A percentile compares a stretch with the other conserved stretches of the same genome.
Conservation (phyloP, 2,113 vertebrate species). For the human region GRCh38 chr2:52733501-52734000, state of each 20-base stretch:
- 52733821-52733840: background rate
- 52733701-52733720: background rate
- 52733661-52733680: background rate
- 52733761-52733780: background rate
- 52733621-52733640: background rate
- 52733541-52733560: background rate
- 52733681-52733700: background rate
- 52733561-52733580: background rate
- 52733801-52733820: background rate
- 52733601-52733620: conserved; percentile 5
- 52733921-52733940: background rate
- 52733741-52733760: background rate
- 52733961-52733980: background rate
- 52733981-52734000: background rate
- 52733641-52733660: background rate
- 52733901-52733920: background rate
- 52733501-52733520: background rate
- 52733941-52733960: background rate
- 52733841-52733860: background rate
- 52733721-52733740: background rate
- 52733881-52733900: background rate
- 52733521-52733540: background rate
- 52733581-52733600: background rate
- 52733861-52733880: background rate
- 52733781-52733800: background rate